Conservation (phyloP, 2,888 invertebrate genomes). For the Eupithecia exiguata region DNA sequence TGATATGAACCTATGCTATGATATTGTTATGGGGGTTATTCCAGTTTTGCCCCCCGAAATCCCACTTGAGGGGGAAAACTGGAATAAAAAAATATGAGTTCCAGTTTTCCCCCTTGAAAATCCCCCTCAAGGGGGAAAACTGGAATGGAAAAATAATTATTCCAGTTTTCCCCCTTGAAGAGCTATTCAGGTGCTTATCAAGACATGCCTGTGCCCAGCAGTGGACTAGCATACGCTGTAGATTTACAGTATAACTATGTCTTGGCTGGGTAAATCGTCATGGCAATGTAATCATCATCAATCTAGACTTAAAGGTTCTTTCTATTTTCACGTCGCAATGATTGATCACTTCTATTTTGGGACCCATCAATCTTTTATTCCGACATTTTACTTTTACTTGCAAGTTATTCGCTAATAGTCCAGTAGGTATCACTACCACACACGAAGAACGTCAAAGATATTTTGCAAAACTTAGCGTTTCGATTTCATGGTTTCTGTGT, state of each 20-base stretch:
- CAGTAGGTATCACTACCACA: not conserved
- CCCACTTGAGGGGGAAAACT: too few relatives aligned
- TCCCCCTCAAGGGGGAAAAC: too few relatives aligned
- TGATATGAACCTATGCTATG: too few relatives aligned
- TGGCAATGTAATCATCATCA: not conserved
- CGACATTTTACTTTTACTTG: constrained; percentile 9
- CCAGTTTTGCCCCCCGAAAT: too few relatives aligned
- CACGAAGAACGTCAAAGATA: not conserved
- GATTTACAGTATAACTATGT: not conserved
- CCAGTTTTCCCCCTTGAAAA: too few relatives aligned
- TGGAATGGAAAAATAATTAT: too few relatives aligned
- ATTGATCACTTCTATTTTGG: constrained; percentile 3
- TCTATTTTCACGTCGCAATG: not conserved
- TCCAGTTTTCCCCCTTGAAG: too few relatives aligned
- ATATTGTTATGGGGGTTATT: too few relatives aligned
- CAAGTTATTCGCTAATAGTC: constrained; percentile 3
- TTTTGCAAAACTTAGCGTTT: not conserved
- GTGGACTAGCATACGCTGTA: not conserved
- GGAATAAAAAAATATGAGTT: too few relatives aligned
- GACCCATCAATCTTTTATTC: constrained; percentile 2
- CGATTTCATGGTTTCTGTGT: too few relatives aligned
- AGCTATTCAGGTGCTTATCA: too few relatives aligned
- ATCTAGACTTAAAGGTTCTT: not conserved
- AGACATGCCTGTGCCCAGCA: not conserved
- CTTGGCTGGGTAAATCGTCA: not conserved